These are phyloP conservation scores for Cacatua alba DNA, from an alignment of 2,113 vertebrate genomes.

Conservation along the genomic window DNA sequence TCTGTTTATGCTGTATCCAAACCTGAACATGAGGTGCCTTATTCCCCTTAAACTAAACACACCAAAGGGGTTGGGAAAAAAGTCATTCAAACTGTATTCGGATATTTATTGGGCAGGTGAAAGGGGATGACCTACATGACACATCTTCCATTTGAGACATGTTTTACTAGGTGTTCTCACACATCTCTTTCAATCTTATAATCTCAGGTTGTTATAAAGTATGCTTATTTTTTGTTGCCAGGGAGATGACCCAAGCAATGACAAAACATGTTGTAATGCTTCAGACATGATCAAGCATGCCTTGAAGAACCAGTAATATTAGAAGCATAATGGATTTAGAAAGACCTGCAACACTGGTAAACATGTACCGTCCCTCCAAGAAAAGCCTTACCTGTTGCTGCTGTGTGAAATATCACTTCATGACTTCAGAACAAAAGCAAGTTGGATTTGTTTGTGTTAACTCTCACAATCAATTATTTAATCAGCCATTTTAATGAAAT, in stretches of 20 bases:
- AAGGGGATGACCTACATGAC: neutral
- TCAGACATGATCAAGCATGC: constrained; percentile 43
- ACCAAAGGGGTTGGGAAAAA: neutral
- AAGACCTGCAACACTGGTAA: constrained; percentile 1
- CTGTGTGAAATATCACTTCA: neutral
- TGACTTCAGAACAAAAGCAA: neutral
- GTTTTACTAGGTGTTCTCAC: constrained; percentile 24
- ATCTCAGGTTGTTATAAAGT: constrained; percentile 4
- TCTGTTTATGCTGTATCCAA: neutral
- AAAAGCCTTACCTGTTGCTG: neutral
- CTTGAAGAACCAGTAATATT: constrained; percentile 67
- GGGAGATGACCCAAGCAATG: constrained; percentile 49
- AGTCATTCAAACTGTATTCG: neutral
- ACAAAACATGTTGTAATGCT: constrained; percentile 26
- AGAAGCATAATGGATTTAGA: neutral
- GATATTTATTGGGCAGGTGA: neutral
- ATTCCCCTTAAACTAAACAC: neutral
- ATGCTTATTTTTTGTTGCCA: constrained; percentile 36
- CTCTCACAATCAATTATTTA: neutral
- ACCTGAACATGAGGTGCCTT: neutral
- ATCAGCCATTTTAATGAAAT: neutral
- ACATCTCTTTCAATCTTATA: neutral
- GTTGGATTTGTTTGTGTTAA: neutral
- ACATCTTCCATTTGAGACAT: neutral
- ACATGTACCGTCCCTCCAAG: neutral